These are phyloP conservation scores for Eupithecia dodoneata DNA, from an alignment of 2,888 invertebrate species.

Conservation along the genomic window DNA sequence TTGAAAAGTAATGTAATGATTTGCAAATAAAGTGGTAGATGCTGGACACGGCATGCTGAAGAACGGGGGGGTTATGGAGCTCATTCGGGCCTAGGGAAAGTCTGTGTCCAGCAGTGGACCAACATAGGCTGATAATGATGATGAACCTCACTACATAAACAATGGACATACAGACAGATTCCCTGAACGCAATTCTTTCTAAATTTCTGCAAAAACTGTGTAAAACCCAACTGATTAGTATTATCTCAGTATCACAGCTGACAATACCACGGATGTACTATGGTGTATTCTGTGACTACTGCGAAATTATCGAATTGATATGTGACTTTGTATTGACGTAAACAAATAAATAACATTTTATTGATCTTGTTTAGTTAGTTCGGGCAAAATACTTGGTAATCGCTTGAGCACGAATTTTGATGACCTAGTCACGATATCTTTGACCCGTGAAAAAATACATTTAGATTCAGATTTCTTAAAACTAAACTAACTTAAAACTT, in stretches of 20 bases:
- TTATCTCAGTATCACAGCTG: not conserved
- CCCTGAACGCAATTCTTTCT: not conserved
- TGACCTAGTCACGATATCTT: not conserved
- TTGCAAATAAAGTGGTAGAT: too few relatives aligned
- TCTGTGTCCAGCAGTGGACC: too few relatives aligned
- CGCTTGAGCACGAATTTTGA: not conserved
- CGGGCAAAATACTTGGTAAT: not conserved
- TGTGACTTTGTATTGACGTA: not conserved
- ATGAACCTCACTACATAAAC: too few relatives aligned
- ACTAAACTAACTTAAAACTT: too few relatives aligned
- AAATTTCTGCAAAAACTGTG: conserved; percentile 1
- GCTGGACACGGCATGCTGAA: too few relatives aligned
- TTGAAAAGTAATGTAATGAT: too few relatives aligned
- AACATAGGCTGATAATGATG: too few relatives aligned
- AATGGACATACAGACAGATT: not conserved
- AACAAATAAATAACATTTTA: not conserved
- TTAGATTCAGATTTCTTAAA: too few relatives aligned
- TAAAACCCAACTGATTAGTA: not conserved
- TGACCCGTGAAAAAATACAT: not conserved
- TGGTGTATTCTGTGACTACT: not conserved
- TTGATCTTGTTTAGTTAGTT: not conserved
- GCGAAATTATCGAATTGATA: not conserved
- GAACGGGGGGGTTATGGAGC: too few relatives aligned
- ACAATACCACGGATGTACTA: not conserved
- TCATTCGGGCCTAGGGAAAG: too few relatives aligned